Evolutionary conservation across 2,797 vertebrate genomes (phyloP).

Genomic region (Pteropus rufus): DNA sequence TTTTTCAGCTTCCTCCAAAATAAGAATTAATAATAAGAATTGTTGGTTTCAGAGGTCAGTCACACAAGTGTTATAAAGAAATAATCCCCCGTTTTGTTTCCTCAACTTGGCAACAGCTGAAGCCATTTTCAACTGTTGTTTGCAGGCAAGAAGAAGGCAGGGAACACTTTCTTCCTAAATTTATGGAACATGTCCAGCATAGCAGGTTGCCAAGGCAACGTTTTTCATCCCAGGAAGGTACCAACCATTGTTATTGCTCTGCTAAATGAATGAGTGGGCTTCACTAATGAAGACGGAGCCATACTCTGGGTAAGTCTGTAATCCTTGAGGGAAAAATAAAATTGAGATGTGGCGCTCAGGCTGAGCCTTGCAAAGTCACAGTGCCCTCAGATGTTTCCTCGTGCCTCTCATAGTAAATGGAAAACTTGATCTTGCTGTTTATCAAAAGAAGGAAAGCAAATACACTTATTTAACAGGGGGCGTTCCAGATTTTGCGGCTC

Average conservation of each 20-base stretch:
- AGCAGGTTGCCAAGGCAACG: background rate
- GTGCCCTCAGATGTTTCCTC: background rate
- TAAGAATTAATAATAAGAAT: background rate
- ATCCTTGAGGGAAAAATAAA: background rate
- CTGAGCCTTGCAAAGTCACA: background rate
- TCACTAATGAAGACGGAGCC: background rate
- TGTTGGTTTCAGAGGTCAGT: background rate
- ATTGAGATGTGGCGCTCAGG: background rate
- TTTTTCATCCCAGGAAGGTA: background rate
- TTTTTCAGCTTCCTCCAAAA: background rate
- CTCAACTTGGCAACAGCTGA: background rate
- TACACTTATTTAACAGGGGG: background rate
- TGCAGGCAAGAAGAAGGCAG: background rate
- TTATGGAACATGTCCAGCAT: accelerated
- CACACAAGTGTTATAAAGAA: background rate
- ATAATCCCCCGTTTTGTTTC: background rate
- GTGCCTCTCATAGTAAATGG: background rate
- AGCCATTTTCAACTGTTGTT: background rate
- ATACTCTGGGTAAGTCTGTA: background rate
- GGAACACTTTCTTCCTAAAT: background rate
- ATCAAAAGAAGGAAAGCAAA: background rate
- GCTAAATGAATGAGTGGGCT: background rate
- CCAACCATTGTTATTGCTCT: background rate
- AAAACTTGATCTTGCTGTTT: background rate
- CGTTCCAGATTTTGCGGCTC: background rate